A percentile compares a stretch with the other conserved stretches of the same genome.
These are phyloP conservation scores for Cotesia typhae DNA, from an alignment of 1,140 invertebrate species.

Conservation along the genomic window DNA sequence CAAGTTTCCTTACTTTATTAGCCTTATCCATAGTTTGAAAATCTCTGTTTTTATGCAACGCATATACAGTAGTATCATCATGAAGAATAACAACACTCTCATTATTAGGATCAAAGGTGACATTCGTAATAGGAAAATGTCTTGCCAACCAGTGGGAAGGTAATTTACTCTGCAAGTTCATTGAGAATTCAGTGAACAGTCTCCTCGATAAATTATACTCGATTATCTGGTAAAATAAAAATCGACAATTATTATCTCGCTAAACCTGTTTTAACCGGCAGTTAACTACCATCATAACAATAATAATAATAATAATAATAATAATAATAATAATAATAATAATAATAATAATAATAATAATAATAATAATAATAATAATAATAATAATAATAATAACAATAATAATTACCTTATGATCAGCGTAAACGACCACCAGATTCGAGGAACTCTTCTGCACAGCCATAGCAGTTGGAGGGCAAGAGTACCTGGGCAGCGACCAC, in stretches of 20 bases:
- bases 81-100: conserved; percentile 72
- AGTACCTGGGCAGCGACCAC: conserved; percentile 73
- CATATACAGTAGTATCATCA: conserved; percentile 71
- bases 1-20: conserved; percentile 59
- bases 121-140: conserved; percentile 66
- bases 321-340: too few species aligned
- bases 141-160: conserved; percentile 64
- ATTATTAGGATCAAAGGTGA: conserved; percentile 69
- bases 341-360: conserved; percentile 33
- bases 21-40: conserved; percentile 44
- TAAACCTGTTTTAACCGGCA: conserved; percentile 22
- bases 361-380: conserved; percentile 33
- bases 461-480: conserved; percentile 72
- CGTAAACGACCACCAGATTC: conserved; percentile 73
- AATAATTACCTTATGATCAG: conserved; percentile 75
- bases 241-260: conserved; percentile 24
- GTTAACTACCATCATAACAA: not conserved
- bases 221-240: conserved; percentile 67
- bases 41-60: conserved; percentile 70
- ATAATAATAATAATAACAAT: conserved; percentile 33
- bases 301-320: too few species aligned
- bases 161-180: conserved; percentile 61
- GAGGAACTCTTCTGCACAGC: conserved; percentile 68
- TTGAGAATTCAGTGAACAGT: conserved; percentile 69
- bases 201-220: conserved; percentile 73